Evolutionary conservation across 2,888 invertebrate genomes (phyloP).

Genomic region (Gymnoscelis rufifasciata): DNA sequence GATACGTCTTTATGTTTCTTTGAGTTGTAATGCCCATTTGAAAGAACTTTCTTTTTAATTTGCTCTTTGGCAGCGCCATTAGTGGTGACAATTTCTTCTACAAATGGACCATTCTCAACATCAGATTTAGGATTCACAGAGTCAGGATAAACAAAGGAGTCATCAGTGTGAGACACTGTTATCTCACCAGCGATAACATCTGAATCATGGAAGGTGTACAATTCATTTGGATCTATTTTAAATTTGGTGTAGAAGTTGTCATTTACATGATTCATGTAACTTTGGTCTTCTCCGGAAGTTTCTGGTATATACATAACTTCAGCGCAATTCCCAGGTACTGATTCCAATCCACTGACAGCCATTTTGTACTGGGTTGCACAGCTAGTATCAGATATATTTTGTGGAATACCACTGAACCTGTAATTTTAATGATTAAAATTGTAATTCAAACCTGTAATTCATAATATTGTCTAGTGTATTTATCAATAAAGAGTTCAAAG

Average conservation of each 20-base stretch:
- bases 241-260: constrained; percentile 72
- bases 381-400: constrained; percentile 73
- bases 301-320: constrained; percentile 71
- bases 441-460: background rate
- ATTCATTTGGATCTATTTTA: constrained; percentile 74
- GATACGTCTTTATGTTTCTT: constrained; percentile 38
- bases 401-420: constrained; percentile 75
- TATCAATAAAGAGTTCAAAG: too few species aligned
- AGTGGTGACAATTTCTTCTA: constrained; percentile 49
- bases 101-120: constrained; percentile 55
- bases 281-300: constrained; percentile 64
- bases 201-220: constrained; percentile 74
- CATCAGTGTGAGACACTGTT: constrained; percentile 72
- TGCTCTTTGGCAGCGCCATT: constrained; percentile 61
- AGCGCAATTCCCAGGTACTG: constrained; percentile 61
- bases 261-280: constrained; percentile 64
- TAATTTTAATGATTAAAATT: constrained; percentile 16
- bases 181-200: constrained; percentile 72
- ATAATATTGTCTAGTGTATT: too few species aligned
- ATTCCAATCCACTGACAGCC: constrained; percentile 54
- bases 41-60: constrained; percentile 45
- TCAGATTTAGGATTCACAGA: constrained; percentile 54
- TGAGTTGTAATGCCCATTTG: constrained; percentile 60
- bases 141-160: constrained; percentile 61
- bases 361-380: constrained; percentile 75